Evolutionary conservation across 2,888 invertebrate genomes (phyloP).

Genomic region (Agrenia bidenticulata): DNA sequence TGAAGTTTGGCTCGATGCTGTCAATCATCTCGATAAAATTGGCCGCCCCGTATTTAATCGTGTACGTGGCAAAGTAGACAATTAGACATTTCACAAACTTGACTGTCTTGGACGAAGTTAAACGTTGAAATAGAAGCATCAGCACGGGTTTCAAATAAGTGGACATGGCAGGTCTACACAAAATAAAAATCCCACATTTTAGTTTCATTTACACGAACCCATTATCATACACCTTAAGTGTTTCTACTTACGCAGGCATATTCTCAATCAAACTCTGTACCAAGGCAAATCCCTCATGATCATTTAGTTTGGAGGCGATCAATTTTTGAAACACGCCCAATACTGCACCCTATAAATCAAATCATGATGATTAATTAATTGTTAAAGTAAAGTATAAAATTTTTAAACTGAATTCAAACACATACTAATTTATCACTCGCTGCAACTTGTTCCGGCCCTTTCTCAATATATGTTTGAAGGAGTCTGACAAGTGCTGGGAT

Average conservation of each 20-base stretch:
- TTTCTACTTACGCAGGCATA: constrained; percentile 74
- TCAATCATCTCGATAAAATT: constrained; percentile 76
- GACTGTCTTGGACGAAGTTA: constrained; percentile 90
- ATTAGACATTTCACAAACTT: constrained; percentile 89
- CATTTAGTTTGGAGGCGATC: constrained; percentile 90
- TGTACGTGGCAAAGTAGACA: constrained; percentile 85
- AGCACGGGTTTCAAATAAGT: constrained; percentile 84
- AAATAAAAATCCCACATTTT: not conserved
- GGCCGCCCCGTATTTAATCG: constrained; percentile 75
- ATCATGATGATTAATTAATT: not conserved
- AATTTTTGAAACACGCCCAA: constrained; percentile 95
- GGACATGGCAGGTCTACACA: constrained; percentile 60
- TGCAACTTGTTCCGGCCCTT: constrained; percentile 69
- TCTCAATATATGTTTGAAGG: constrained; percentile 79
- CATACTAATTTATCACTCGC: constrained; percentile 71
- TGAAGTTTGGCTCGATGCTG: constrained; percentile 85
- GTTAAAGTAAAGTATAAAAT: constrained; percentile 1
- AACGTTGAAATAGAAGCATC: constrained; percentile 85
- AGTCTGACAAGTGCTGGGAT: constrained; percentile 91
- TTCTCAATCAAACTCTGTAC: constrained; percentile 81
- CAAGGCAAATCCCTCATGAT: constrained; percentile 93
- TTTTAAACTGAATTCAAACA: constrained; percentile 27
- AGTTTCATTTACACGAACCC: not conserved
- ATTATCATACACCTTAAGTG: not conserved
- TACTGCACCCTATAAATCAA: constrained; percentile 59